A percentile compares a stretch with the other conserved stretches of the same genome.
Conservation (phyloP, 2,888 invertebrate genomes). For the Hedychridium roseum region DNA sequence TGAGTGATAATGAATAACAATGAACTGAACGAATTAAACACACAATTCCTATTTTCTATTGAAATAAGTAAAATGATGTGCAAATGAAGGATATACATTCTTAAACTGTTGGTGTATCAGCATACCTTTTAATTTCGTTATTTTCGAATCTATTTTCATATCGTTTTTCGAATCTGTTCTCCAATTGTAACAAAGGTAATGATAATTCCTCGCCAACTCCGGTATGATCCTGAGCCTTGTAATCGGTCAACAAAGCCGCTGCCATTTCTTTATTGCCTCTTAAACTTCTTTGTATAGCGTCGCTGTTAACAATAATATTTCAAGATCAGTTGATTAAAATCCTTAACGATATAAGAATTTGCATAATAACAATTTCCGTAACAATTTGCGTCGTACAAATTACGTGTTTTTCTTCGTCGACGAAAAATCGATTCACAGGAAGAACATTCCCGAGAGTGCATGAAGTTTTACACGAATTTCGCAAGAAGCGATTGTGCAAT, state of each 20-base stretch:
- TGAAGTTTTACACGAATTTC: no score
- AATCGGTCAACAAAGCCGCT: conserved; percentile 76
- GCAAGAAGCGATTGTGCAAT: no score
- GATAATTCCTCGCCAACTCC: conserved; percentile 69
- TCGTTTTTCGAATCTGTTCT: conserved; percentile 41
- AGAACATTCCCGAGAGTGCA: no score
- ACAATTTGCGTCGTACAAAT: no score
- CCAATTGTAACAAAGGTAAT: conserved; percentile 34
- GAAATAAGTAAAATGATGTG: conserved; percentile 8
- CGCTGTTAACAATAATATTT: no score
- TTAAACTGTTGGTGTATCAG: neutral
- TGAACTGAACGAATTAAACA: neutral
- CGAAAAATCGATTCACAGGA: no score
- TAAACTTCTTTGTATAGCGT: conserved; percentile 74
- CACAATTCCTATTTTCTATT: neutral
- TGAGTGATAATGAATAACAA: no score
- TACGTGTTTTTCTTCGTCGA: no score
- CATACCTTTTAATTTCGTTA: conserved; percentile 60
- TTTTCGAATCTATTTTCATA: conserved; percentile 47
- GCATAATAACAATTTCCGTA: no score
- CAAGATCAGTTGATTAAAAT: no score
- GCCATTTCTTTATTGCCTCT: conserved; percentile 75
- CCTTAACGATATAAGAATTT: no score
- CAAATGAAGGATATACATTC: neutral
- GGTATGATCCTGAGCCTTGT: conserved; percentile 68